Evolutionary conservation across 2,113 vertebrate species (phyloP).

Genomic region (Plectropomus leopardus): DNA sequence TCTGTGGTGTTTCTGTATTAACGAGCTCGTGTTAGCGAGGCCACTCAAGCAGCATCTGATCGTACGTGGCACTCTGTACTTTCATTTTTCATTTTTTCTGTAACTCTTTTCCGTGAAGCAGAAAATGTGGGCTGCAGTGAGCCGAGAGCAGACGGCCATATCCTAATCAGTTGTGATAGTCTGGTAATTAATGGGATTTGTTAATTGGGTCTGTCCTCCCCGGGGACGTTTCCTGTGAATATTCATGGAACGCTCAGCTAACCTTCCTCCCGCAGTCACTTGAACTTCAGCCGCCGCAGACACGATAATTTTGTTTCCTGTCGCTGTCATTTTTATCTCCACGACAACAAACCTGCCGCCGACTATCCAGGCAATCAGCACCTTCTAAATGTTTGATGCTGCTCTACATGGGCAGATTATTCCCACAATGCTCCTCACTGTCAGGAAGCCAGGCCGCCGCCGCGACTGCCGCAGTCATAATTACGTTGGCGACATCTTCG

Average conservation of each 20-base stretch:
- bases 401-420: conserved; percentile 46
- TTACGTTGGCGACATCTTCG: conserved; percentile 47
- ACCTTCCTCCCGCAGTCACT: conserved; percentile 66
- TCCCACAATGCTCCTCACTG: conserved; percentile 68
- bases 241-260: conserved; percentile 68
- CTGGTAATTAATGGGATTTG: conserved; percentile 84
- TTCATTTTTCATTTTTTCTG: conserved; percentile 38
- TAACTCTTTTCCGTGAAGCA: conserved; percentile 62
- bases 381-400: conserved; percentile 64
- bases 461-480: conserved; percentile 48
- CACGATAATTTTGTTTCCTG: conserved; percentile 23
- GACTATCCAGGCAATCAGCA: conserved; percentile 54
- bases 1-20: conserved; percentile 37
- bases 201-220: conserved; percentile 82
- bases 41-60: conserved; percentile 57
- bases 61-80: conserved; percentile 48
- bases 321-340: conserved; percentile 46
- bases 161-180: conserved; percentile 83
- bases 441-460: conserved; percentile 52
- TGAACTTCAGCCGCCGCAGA: conserved; percentile 55
- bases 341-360: conserved; percentile 47
- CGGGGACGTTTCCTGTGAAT: conserved; percentile 71
- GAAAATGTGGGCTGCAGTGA: conserved; percentile 73
- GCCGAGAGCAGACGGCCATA: conserved; percentile 73
- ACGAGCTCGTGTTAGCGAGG: conserved; percentile 52